Evolutionary conservation across 2,888 invertebrate species (phyloP), one percentile per base, ranked within the genome.

Genomic region (Sussaba pulchella): DNA sequence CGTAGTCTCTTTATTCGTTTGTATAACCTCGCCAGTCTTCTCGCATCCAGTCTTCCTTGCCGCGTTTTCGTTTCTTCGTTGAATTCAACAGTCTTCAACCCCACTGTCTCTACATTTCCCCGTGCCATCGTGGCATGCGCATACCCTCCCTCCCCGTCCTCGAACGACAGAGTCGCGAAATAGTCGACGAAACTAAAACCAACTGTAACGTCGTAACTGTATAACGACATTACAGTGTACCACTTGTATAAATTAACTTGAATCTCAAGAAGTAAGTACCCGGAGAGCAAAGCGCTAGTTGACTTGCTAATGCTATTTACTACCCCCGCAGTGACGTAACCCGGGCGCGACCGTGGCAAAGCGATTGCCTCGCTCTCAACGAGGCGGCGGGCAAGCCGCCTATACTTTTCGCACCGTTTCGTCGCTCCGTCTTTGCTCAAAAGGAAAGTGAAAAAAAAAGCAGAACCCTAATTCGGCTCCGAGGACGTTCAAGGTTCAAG

Each of bases 231-330:
- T 90, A 89, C 86, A 86, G 84, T 82, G 86, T 85, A 86, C 88
- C 89, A 90, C 91, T 91, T 88, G 91, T 91, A 91, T 90, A 91
- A 91, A 91, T 91, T 91, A 90, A 88, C 90, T 88, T 82, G 90
- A 89, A 90, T 90, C 90, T 90, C 90, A 89, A 91, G 91, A 89
- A 90, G 88, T 89, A 89, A 90, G 88, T 89, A 88, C 87, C 85
- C 86, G 83, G 72, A 86, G 87, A 87, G 88, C 84, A 88, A 89
- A 87, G 87, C 88, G 88, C 89, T 89, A 89, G 90, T 91, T 91
- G 91, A 91, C 91, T 90, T 91, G 91, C 90, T 91, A 91, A 91
- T 91, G 87, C 87, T 90, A 89, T 91, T 90, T 91, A 89, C 88
- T 87, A 85, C 85, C 86, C 74, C 74, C 31, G 71, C 86, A 85